Conservation (phyloP, 2,888 invertebrate species). For the Creontiades dilutus region DNA sequence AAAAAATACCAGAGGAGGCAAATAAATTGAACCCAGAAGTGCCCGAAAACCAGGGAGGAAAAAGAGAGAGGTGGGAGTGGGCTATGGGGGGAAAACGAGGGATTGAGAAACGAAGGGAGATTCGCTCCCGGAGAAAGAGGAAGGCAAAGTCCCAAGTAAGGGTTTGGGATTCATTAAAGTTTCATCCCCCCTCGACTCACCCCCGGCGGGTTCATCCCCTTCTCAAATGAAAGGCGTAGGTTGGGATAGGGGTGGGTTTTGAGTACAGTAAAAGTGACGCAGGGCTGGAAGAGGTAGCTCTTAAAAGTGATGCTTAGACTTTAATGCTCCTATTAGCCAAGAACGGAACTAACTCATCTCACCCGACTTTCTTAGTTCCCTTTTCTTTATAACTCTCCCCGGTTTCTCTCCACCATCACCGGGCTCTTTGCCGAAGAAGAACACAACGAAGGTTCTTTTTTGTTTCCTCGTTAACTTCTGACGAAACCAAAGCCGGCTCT, state of each 20-base stretch:
- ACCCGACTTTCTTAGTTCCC: constrained; percentile 64
- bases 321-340: constrained; percentile 61
- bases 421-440: not conserved
- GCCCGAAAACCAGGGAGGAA: not conserved
- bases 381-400: constrained; percentile 72
- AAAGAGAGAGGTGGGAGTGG: not conserved
- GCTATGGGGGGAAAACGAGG: not conserved
- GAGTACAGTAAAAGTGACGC: constrained; percentile 48
- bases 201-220: constrained; percentile 16
- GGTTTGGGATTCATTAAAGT: constrained; percentile 66
- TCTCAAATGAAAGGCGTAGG: constrained; percentile 24
- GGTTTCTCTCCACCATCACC: constrained; percentile 38
- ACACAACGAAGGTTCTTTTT: not conserved
- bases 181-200: constrained; percentile 39
- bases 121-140: not conserved
- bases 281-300: constrained; percentile 47
- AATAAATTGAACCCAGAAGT: constrained; percentile 13
- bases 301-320: constrained; percentile 66
- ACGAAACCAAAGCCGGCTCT: not conserved
- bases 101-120: not conserved
- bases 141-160: constrained; percentile 48
- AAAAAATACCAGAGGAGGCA: not conserved
- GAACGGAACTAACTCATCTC: constrained; percentile 52
- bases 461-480: constrained; percentile 7
- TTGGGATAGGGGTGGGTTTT: constrained; percentile 17